These are phyloP conservation scores for Pseudeuparius sepicola DNA, from an alignment of 2,888 invertebrate genomes.

Conservation along the genomic window DNA sequence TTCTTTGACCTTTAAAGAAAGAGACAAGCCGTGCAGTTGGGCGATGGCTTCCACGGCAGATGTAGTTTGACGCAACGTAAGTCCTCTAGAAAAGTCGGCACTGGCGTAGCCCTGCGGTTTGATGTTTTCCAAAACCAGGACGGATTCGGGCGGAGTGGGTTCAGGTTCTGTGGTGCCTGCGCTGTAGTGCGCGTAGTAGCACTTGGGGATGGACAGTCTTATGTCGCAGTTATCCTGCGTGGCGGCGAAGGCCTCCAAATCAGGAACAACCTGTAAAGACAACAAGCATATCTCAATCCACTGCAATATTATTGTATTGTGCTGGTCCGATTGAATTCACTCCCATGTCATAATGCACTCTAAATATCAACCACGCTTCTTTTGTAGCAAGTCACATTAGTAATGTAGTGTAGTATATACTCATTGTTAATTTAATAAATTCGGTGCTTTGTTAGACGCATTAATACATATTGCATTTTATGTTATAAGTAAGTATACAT, in stretches of 20 bases:
- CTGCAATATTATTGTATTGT: too few species aligned
- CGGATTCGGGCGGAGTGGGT: slow-evolving; percentile 49
- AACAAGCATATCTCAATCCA: slow-evolving; percentile 7
- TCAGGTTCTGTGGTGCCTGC: slow-evolving; percentile 37
- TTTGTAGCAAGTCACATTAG: too few species aligned
- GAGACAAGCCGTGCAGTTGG: slow-evolving; percentile 60
- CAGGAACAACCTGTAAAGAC: slow-evolving; percentile 58
- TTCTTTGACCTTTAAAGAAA: slow-evolving; percentile 50
- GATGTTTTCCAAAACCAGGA: slow-evolving; percentile 66
- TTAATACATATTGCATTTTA: too few species aligned
- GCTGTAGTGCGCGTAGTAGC: slow-evolving; percentile 56
- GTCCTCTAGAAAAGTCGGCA: slow-evolving; percentile 58
- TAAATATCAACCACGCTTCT: too few species aligned
- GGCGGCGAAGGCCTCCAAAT: slow-evolving; percentile 52
- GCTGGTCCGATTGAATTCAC: too few species aligned
- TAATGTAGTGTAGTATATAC: too few species aligned
- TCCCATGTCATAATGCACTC: too few species aligned
- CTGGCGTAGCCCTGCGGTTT: slow-evolving; percentile 54
- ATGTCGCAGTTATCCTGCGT: slow-evolving; percentile 40
- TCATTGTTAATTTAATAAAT: too few species aligned
- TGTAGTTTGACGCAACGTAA: slow-evolving; percentile 53
- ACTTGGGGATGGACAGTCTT: slow-evolving; percentile 56
- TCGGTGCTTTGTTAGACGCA: too few species aligned
- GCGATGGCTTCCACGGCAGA: slow-evolving; percentile 64
- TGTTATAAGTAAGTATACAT: too few species aligned